Evolutionary conservation across 2,113 vertebrate genomes (phyloP).

Genomic region (Sciurus niger): DNA sequence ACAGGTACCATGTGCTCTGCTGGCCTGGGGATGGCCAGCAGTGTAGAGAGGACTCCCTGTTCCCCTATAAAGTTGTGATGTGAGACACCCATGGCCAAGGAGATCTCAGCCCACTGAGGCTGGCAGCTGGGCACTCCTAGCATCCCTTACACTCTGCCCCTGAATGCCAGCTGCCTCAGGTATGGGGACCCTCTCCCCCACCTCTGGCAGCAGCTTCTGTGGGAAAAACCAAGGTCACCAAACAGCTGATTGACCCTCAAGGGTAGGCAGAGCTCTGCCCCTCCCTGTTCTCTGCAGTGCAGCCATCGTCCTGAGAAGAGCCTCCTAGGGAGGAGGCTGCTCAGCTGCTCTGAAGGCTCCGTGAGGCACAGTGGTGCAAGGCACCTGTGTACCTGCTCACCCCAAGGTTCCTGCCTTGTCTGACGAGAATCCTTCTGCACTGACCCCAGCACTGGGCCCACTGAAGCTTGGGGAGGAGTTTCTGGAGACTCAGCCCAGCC

Average conservation of each 20-base stretch:
- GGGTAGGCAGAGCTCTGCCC: neutral
- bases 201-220: neutral
- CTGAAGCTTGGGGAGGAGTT: neutral
- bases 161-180: neutral
- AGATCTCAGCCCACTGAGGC: neutral
- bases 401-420: neutral
- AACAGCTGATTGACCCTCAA: neutral
- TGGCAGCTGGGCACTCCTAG: neutral
- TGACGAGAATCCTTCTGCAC: neutral
- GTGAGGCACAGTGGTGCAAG: neutral
- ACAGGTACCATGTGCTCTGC: neutral
- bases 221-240: neutral
- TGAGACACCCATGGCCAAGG: neutral
- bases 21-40: neutral
- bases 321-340: neutral
- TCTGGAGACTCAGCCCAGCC: neutral
- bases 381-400: neutral
- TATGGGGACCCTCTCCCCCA: neutral
- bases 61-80: neutral
- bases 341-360: neutral
- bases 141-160: neutral
- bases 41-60: neutral
- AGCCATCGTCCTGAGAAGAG: neutral
- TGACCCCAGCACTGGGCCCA: neutral
- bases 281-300: neutral